phyloP scores from a whole-genome alignment of 2,113 vertebrate genomes.

The Thryonomys swinderianus region DNA sequence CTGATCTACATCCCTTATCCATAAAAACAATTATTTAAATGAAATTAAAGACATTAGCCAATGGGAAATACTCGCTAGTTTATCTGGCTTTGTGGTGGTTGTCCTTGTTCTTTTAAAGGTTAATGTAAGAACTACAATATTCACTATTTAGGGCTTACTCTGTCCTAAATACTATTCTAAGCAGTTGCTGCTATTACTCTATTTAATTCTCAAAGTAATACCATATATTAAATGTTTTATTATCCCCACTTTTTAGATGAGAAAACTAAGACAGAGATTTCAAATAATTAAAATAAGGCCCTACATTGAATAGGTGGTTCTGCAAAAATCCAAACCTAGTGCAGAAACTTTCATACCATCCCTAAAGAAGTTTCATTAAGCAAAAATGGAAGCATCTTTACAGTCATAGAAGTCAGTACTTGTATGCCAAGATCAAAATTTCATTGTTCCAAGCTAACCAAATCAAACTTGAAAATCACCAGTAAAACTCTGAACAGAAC shows the following conservation, averaged over 20 bases:
- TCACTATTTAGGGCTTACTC: neutral
- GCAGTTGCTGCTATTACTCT: neutral
- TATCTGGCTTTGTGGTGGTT: no score
- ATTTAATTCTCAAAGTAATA: neutral
- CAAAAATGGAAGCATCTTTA: neutral
- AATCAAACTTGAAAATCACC: constrained; percentile 34
- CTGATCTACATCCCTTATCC: no score
- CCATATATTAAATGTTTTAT: neutral
- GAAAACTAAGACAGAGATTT: neutral
- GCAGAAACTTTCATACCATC: neutral
- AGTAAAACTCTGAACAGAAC: constrained; percentile 9
- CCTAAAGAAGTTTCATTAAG: neutral
- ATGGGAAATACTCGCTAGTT: no score
- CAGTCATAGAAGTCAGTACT: neutral
- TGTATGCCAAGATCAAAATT: constrained; percentile 24
- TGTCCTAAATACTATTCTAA: neutral
- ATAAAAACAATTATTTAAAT: no score
- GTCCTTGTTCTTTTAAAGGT: neutral
- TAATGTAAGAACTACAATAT: constrained; percentile 2
- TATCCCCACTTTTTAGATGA: neutral
- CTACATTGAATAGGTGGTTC: neutral
- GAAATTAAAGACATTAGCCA: no score
- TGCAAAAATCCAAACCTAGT: neutral
- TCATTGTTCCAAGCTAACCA: constrained; percentile 13
- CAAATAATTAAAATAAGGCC: neutral